Conservation (phyloP, 2,113 vertebrate species). For the Lophochroa leadbeateri region DNA sequence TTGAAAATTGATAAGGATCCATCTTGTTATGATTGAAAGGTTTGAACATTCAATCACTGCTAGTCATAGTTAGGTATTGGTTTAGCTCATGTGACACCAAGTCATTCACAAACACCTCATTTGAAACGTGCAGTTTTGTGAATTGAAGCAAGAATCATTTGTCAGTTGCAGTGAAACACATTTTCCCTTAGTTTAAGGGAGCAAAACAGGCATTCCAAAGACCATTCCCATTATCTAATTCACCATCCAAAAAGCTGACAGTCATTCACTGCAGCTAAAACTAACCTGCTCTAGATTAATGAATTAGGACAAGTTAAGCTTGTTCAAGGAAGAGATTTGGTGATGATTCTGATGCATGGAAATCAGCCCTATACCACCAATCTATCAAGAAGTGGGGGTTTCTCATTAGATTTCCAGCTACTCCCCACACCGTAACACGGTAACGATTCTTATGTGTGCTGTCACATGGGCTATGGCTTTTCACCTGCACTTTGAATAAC, state of each 20-base stretch:
- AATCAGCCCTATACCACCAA: no score
- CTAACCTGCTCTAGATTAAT: not conserved
- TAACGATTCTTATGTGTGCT: fast-evolving
- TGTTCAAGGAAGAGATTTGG: not conserved
- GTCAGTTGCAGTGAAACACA: not conserved
- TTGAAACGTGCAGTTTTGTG: not conserved
- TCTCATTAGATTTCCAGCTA: not conserved
- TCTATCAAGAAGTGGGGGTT: not conserved
- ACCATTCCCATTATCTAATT: not conserved
- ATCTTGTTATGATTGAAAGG: not conserved
- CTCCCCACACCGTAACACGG: not conserved
- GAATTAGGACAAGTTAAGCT: not conserved
- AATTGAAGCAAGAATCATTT: not conserved
- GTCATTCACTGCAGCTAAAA: not conserved
- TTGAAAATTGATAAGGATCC: not conserved
- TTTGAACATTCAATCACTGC: not conserved
- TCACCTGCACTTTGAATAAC: not conserved
- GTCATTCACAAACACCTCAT: not conserved
- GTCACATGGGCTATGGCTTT: not conserved
- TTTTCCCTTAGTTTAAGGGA: not conserved
- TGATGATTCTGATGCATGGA: no score
- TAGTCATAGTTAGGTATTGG: fast-evolving
- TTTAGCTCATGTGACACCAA: not conserved
- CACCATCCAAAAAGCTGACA: not conserved
- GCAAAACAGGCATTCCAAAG: not conserved